Evolutionary conservation across 2,888 invertebrate species (phyloP).

Genomic region (Tetragonisca angustula): DNA sequence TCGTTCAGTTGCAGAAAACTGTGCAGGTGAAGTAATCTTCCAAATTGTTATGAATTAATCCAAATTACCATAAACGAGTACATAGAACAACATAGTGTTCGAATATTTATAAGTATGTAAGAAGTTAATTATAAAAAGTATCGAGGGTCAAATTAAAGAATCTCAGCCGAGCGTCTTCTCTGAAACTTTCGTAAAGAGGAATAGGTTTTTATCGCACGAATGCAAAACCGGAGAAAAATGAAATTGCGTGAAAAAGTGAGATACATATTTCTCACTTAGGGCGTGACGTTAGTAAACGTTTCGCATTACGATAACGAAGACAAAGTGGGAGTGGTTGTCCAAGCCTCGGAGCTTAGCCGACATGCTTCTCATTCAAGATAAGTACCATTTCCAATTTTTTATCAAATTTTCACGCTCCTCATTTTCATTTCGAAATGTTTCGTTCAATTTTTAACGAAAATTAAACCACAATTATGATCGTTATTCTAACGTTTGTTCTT

Average conservation of each 20-base stretch:
- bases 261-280: conserved; percentile 8
- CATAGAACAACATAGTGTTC: too few relatives aligned
- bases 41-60: too few relatives aligned
- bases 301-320: conserved; percentile 10
- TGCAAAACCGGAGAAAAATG: background rate
- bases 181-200: background rate
- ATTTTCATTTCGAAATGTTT: background rate
- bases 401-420: too few relatives aligned
- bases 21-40: too few relatives aligned
- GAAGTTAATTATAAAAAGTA: background rate
- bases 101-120: too few relatives aligned
- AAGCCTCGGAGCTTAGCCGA: background rate
- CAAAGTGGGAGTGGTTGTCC: background rate
- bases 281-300: background rate
- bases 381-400: background rate
- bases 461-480: background rate
- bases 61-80: too few relatives aligned
- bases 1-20: too few relatives aligned
- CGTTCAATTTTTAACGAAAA: background rate
- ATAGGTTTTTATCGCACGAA: background rate
- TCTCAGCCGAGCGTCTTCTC: background rate
- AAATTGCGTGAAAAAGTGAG: background rate
- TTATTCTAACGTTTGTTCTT: background rate
- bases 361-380: background rate
- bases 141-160: background rate